Percentiles rank a stretch among this genome's conserved stretches.
Conservation (phyloP, 2,113 vertebrate genomes). For the Chlamydotis undulata region DNA sequence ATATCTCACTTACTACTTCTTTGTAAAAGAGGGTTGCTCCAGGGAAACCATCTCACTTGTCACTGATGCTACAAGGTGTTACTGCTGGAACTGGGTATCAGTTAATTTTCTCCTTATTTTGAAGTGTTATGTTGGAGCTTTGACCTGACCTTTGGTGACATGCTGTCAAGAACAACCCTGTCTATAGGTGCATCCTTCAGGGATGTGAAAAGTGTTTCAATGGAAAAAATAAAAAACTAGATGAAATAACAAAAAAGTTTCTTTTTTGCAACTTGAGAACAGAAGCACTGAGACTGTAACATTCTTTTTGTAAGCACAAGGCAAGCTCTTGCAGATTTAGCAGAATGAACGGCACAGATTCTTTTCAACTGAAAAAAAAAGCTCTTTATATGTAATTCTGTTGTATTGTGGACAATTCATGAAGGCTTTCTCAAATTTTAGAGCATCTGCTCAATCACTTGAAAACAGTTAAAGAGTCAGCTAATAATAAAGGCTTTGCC, state of each 20-base stretch:
- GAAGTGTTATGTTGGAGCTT: background rate
- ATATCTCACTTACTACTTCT: background rate
- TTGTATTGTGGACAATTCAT: slow-evolving; percentile 11
- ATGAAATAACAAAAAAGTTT: background rate
- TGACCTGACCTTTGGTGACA: background rate
- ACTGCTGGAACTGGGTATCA: background rate
- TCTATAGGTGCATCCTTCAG: background rate
- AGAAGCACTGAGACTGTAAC: background rate
- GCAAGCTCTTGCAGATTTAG: background rate
- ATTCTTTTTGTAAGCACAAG: background rate
- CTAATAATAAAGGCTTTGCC: slow-evolving; percentile 1
- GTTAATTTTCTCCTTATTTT: background rate
- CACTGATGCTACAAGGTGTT: background rate
- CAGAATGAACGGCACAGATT: background rate
- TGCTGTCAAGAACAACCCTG: background rate
- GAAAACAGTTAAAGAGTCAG: background rate
- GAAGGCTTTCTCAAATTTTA: slow-evolving; percentile 8
- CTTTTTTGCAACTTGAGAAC: background rate
- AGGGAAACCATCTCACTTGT: background rate
- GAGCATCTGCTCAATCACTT: background rate
- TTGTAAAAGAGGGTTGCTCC: background rate
- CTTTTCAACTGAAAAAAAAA: background rate
- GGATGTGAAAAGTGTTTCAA: background rate
- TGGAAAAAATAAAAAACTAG: background rate
- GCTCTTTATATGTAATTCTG: background rate